Evolutionary conservation across 2,797 vertebrate genomes (phyloP), one percentile per base, ranked within the genome.

Genomic region (Ceryle rudis): DNA sequence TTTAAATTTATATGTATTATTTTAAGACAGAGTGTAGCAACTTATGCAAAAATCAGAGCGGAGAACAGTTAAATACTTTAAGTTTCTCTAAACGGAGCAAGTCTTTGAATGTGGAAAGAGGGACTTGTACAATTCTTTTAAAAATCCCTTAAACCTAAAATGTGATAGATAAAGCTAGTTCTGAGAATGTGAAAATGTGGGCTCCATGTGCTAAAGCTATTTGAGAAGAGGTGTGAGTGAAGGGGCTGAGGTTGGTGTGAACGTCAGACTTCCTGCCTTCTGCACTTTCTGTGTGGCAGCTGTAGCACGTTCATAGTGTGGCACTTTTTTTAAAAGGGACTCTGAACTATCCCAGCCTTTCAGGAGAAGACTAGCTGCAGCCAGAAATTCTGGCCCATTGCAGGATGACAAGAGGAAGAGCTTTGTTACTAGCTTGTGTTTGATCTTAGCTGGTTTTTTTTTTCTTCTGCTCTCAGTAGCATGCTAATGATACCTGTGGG

Each of bases 191-290:
- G 92, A 89, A 96, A 97, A 96, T 95, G 95, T 96, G 95, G 95
- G 90, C 94, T 96, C 96, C 96, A 95, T 97, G 97, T 96, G 95
- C 96, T 97, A 96, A 95, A 97, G 96, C 91, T 95, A 92, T 96
- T 96, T 96, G 94, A 94, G 90, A 96, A 96, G 95, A 97, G 96
- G 96, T 97, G 81, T 95, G 89, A 97, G 86, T 92, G 93, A 92
- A 94, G 95, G 91, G 93, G 77, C 92, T 31, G 75, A 92, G 92
- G 92, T 69, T 95, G 95, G 92, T 95, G 96, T 81, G 84, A 96
- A 94, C 83, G 52, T 94, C 86, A 93, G 91, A 96, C 95, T 96
- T 96, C 94, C 95, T 94, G 96, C 92, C 89, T 95, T 93, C 92
- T 97, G 96, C 92, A 88, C 91, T 86, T 71, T 93, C 87, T 97